These are phyloP conservation scores for Drosophila navojoa DNA, from an alignment of 1,140 invertebrate species.

Conservation along the genomic window DNA sequence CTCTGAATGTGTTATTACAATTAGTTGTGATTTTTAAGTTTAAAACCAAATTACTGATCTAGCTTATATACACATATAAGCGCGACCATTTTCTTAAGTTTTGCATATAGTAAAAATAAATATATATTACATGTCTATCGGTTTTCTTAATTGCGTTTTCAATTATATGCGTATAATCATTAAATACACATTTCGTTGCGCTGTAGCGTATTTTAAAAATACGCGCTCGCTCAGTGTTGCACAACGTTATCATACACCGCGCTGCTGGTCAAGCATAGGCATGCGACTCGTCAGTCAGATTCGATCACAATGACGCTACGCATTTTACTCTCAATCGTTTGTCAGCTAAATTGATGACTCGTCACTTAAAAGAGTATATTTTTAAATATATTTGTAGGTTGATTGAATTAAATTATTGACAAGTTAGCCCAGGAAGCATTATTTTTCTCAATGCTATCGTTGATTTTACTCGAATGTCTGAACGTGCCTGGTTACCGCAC, in stretches of 20 bases:
- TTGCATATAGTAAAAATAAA: conserved; percentile 49
- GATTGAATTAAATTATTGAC: conserved; percentile 1
- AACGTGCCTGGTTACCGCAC: conserved; percentile 42
- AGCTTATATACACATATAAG: conserved; percentile 41
- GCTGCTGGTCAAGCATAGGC: conserved; percentile 30
- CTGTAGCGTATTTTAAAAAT: conserved; percentile 34
- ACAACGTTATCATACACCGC: conserved; percentile 11
- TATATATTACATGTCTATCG: conserved; percentile 50
- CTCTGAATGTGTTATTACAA: conserved; percentile 69
- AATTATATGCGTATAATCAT: background rate
- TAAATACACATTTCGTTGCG: background rate
- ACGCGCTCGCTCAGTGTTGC: conserved; percentile 54
- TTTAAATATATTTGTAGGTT: background rate
- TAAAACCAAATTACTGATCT: conserved; percentile 49
- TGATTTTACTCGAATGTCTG: conserved; percentile 31
- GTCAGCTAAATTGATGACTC: background rate
- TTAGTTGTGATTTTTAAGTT: conserved; percentile 72
- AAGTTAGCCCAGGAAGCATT: background rate
- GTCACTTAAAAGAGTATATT: background rate
- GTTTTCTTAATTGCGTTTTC: conserved; percentile 13
- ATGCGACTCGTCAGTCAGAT: conserved; percentile 31
- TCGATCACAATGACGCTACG: conserved; percentile 27
- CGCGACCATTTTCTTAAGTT: conserved; percentile 43
- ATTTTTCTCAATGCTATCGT: background rate
- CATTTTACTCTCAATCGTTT: conserved; percentile 3